Evolutionary conservation across 2,113 vertebrate genomes (phyloP).

Genomic region (Centrocercus urophasianus): DNA sequence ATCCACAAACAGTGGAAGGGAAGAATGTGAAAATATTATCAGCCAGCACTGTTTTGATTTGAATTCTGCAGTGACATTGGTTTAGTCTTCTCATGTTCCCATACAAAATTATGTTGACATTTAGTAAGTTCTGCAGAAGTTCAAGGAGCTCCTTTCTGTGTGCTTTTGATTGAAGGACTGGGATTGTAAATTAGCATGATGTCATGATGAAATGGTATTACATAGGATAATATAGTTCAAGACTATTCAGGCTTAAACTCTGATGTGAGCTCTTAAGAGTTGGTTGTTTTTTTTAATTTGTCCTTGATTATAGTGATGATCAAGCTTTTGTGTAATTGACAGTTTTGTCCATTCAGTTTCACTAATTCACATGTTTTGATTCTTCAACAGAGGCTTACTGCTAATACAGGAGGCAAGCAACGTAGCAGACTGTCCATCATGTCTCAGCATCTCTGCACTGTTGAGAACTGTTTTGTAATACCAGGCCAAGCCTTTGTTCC

Average conservation of each 20-base stretch:
- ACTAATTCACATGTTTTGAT: neutral
- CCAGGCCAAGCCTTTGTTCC: slow-evolving; percentile 93
- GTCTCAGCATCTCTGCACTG: slow-evolving; percentile 91
- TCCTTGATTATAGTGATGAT: neutral
- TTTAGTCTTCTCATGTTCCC: neutral
- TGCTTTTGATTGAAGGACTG: neutral
- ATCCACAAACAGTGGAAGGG: neutral
- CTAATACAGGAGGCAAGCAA: slow-evolving; percentile 84
- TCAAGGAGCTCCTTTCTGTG: neutral
- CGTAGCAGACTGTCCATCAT: slow-evolving; percentile 93
- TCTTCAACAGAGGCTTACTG: slow-evolving; percentile 85
- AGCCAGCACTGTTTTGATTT: neutral
- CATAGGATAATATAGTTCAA: neutral
- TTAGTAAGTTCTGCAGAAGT: neutral
- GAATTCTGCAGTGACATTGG: neutral
- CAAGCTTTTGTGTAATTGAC: neutral
- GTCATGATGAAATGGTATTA: neutral
- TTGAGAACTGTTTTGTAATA: slow-evolving; percentile 87
- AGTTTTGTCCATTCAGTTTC: neutral
- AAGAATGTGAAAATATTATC: neutral
- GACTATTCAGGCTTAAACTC: neutral
- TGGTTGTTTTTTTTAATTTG: neutral
- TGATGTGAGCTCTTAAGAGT: neutral
- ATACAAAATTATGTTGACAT: neutral
- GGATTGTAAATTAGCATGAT: neutral